Percentiles rank a stretch among this genome's conserved stretches.
Evolutionary conservation across 2,888 invertebrate genomes (phyloP).

Genomic region (Craniophora ligustri): DNA sequence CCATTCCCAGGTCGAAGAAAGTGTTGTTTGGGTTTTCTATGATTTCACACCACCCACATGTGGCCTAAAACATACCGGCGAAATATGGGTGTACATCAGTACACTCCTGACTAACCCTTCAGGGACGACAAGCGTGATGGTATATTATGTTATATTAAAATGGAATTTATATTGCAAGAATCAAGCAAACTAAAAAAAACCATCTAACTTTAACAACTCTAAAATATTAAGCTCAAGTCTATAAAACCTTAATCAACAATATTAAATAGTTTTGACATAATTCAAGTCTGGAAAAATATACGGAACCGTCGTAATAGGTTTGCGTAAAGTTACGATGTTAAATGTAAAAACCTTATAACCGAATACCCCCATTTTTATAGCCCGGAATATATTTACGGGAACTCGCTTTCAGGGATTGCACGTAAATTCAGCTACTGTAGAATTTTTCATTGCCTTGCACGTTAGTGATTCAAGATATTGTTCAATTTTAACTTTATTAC

Average conservation of each 20-base stretch:
- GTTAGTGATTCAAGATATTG: slow-evolving; percentile 41
- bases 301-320: slow-evolving; percentile 46
- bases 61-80: too few species aligned
- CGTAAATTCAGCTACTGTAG: slow-evolving; percentile 74
- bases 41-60: too few species aligned
- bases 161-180: too few species aligned
- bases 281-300: slow-evolving; percentile 38
- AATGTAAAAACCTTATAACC: slow-evolving; percentile 80
- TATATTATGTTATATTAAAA: too few species aligned
- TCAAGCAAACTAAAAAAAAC: background rate
- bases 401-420: slow-evolving; percentile 78
- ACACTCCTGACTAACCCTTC: too few species aligned
- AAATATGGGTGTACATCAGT: too few species aligned
- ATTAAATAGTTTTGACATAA: slow-evolving; percentile 2
- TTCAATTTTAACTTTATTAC: slow-evolving; percentile 47
- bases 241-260: background rate
- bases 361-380: slow-evolving; percentile 81
- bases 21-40: too few species aligned
- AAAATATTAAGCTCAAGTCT: background rate
- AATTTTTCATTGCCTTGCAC: slow-evolving; percentile 71
- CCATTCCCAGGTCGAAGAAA: too few species aligned
- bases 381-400: slow-evolving; percentile 82
- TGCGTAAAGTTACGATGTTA: slow-evolving; percentile 66
- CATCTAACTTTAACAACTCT: background rate
- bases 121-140: too few species aligned